Base-by-base conservation (phyloP, 2,797 vertebrate species). In the Pitangus sulphuratus region DNA sequence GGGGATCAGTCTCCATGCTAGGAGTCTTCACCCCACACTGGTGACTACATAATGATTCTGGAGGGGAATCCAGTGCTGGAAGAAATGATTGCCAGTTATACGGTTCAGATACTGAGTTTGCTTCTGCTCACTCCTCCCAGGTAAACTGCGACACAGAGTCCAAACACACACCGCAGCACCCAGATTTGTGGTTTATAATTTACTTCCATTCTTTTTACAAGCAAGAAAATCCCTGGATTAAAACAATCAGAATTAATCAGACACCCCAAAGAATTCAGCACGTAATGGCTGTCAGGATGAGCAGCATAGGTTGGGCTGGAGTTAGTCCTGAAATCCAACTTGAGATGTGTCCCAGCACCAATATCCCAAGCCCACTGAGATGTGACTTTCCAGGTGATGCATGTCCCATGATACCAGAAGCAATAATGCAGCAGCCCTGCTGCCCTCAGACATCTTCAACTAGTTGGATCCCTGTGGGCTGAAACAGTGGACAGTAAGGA, bases 191-290 rank as follows among this genome's bases (percentile, higher is more conserved):
- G 79, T 76, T 71, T 56, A 12, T 47, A 40, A 72, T 97, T 95
- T 97, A 88, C 93, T 96, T 84, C 65, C 8, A 57, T 87, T 94
- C 12, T 66, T 89, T 78, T 92, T 62, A 87, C 45, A 76, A 85
- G 47, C 54, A 92, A 93, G 74, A 76, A 88, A 84, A 88, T 45
- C 12, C 17, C 31, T 48, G 22, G 33, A 88, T 90, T 92, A 86
- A 74, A 82, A 42, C 30, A 72, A 60, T 70, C 65, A 96, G 48
- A 91, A 50, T 88, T 70, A 92, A 96, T 95, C 62, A 95, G 19
- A 77, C 24, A 77, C 21, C 19, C 25, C 14, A 64, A 86, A 91
- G 57, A 82, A 68, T 69, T 84, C 58, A 72, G 31, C 21, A 45
- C 17, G 24, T 70, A 78, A 66, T 25, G 11, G 50, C 30, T 90